These are phyloP conservation scores for Drosophila subquinaria DNA, from an alignment of 2,888 invertebrate genomes.

Conservation along the genomic window DNA sequence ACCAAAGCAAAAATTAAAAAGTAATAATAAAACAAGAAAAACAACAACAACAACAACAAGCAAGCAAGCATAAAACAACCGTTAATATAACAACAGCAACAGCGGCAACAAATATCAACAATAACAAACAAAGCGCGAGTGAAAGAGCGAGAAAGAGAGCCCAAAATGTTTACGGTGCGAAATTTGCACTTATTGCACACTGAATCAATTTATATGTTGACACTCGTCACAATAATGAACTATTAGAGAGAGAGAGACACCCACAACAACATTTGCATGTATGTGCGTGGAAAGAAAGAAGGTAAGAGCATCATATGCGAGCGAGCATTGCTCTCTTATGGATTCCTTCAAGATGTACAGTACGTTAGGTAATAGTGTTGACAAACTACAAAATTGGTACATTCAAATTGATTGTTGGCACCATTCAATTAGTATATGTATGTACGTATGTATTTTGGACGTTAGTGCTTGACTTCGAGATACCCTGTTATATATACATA, in stretches of 20 bases:
- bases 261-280: background rate
- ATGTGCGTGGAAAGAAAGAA: background rate
- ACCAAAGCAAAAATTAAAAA: conserved; percentile 41
- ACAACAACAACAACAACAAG: conserved; percentile 25
- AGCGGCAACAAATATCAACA: conserved; percentile 13
- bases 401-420: no score
- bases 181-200: conserved; percentile 37
- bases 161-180: conserved; percentile 44
- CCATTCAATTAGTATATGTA: no score
- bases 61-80: conserved; percentile 4
- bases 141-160: background rate
- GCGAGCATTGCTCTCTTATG: background rate
- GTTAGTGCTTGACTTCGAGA: no score
- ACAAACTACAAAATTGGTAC: no score
- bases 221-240: conserved; percentile 36
- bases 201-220: conserved; percentile 23
- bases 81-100: conserved; percentile 13
- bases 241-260: conserved; percentile 15
- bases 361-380: background rate
- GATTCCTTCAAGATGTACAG: background rate
- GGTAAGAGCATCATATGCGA: background rate
- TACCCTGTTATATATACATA: no score
- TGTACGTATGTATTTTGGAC: no score
- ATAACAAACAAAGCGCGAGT: conserved; percentile 7
- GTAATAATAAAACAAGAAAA: conserved; percentile 8